These are phyloP conservation scores for Petromus typicus DNA, from an alignment of 2,113 vertebrate species.

Conservation along the genomic window DNA sequence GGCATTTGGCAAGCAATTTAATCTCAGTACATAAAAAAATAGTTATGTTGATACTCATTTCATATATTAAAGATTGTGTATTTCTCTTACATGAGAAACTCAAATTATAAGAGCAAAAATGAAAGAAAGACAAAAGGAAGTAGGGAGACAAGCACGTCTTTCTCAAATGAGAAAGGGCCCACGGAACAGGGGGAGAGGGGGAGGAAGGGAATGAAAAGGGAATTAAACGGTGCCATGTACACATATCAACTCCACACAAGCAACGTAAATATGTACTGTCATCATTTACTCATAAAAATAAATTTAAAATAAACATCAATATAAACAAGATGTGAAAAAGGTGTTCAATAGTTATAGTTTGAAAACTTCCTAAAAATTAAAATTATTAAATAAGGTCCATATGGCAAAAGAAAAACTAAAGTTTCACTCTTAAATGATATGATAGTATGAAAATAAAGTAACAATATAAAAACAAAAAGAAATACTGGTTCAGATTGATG, in stretches of 20 bases:
- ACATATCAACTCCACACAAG: neutral
- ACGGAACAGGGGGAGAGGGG: neutral
- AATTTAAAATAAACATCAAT: neutral
- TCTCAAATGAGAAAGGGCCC: neutral
- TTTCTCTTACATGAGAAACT: neutral
- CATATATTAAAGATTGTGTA: neutral
- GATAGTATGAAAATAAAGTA: conserved; percentile 13
- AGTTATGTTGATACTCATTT: neutral
- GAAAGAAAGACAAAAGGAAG: neutral
- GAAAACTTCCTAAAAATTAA: neutral
- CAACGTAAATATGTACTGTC: neutral
- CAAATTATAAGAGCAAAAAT: neutral
- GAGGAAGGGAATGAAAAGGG: neutral
- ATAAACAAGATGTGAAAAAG: neutral
- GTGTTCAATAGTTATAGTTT: neutral
- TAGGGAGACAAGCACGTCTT: neutral
- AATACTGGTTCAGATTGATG: neutral
- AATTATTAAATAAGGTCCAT: neutral
- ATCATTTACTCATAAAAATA: neutral
- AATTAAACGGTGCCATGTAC: neutral
- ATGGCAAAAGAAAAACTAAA: neutral
- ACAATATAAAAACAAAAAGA: neutral
- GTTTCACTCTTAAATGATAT: neutral
- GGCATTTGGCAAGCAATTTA: neutral
- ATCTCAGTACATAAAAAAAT: neutral